Base-by-base conservation (phyloP, 2,797 vertebrate species). In the Darevskia nairensis region DNA sequence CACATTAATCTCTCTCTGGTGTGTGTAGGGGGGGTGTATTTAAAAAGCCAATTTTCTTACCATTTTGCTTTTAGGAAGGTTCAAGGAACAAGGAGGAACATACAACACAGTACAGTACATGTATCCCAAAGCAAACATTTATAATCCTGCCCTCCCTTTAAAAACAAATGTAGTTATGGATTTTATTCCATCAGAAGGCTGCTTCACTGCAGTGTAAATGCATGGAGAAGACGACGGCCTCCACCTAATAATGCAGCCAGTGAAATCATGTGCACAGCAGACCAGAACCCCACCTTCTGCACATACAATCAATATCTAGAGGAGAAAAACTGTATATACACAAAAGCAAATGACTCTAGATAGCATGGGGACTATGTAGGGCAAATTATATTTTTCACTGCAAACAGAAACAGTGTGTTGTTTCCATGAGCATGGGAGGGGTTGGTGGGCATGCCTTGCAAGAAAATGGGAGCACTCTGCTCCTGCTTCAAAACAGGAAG, bases 1-100 rank as follows among this genome's bases (percentile, higher is more conserved):
- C 88, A 86, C 93, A 94, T 95, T 96, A 95, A 95, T 96, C 95
- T 96, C 85, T 39, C 82, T 84, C 91, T 94, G 87, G 92, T 64
- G 61, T 64, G 59, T 61, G 59, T 6, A n/a, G 59, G 50, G 50
- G 50, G 50, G 13, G 50, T 92, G 90, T 94, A 88, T 92, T 89
- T 92, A 92, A 85, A 92, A 90, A 71, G n/a, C 46, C 15, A n/a
- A 41, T 92, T 93, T 94, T 92, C 88, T 86, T 82, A 81, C 80
- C n/a, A 80, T 64, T 93, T 93, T 92, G 50, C 90, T 95, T 89
- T 86, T 87, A 86, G 59, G 61, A 80, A 87, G 15, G 71, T 4
- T 32, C 55, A 84, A 89, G 89, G 87, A 92, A 93, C 19, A 0
- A 89, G 81, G n/a, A 92, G 59, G 81, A 25, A 64, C 86, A 46